A percentile compares a stretch with the other conserved stretches of the same genome.
Conservation (phyloP, 2,797 vertebrate genomes). For the Cossypha heuglini region DNA sequence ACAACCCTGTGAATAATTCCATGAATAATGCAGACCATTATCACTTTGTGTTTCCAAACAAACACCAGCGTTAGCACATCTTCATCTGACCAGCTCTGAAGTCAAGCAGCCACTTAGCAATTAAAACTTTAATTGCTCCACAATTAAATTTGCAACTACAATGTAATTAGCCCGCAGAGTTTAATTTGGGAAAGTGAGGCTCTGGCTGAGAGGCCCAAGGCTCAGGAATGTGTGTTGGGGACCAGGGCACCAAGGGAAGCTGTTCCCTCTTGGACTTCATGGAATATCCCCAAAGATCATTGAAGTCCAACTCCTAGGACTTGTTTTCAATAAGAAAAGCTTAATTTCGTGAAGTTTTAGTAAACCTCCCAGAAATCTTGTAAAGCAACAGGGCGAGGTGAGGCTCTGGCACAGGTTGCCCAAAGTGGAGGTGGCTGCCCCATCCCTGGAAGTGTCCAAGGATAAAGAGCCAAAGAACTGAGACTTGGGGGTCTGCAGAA, state of each 20-base stretch:
- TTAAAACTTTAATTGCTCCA: neutral
- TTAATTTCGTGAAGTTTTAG: neutral
- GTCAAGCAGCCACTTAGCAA: neutral
- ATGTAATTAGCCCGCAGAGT: neutral
- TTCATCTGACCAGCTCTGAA: neutral
- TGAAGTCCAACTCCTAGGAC: neutral
- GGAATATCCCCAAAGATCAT: neutral
- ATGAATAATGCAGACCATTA: neutral
- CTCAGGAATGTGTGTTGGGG: accelerated
- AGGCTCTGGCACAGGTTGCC: neutral
- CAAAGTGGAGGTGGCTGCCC: neutral
- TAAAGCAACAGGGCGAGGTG: neutral
- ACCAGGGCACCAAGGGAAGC: neutral
- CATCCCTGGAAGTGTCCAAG: neutral
- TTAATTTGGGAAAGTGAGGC: neutral
- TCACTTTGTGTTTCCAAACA: neutral
- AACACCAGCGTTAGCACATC: neutral
- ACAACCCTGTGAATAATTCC: neutral
- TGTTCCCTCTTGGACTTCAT: neutral
- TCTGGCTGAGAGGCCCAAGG: neutral
- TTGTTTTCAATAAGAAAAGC: neutral
- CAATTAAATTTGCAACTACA: neutral
- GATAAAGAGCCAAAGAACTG: neutral
- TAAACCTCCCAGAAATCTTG: neutral
- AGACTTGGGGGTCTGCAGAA: neutral